Percentiles rank a stretch among this genome's conserved stretches.
Evolutionary conservation across 2,888 invertebrate genomes (phyloP).

Genomic region (Scaptomyza reducta): DNA sequence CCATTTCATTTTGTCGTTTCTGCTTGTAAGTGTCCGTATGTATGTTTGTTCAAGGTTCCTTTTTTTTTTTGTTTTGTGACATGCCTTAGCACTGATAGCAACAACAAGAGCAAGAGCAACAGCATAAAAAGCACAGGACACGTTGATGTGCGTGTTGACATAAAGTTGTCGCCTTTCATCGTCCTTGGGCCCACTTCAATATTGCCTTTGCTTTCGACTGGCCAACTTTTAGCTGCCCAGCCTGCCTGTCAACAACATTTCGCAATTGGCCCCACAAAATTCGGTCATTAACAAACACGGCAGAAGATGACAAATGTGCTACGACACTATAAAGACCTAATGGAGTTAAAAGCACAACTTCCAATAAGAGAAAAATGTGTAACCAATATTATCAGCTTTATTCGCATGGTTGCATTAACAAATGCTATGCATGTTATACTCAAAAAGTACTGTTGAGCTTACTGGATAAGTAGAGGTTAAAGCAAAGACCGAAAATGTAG

Average conservation of each 20-base stretch:
- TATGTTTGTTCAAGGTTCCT: background rate
- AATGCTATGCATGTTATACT: background rate
- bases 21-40: background rate
- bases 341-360: background rate
- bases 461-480: background rate
- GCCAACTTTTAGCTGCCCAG: slow-evolving; percentile 21
- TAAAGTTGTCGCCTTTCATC: slow-evolving; percentile 47
- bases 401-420: background rate
- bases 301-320: background rate
- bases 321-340: background rate
- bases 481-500: background rate
- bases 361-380: background rate
- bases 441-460: background rate
- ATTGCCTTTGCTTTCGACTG: background rate
- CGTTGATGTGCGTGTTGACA: slow-evolving; percentile 59
- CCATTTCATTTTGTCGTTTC: slow-evolving; percentile 26
- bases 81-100: slow-evolving; percentile 35
- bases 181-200: slow-evolving; percentile 17
- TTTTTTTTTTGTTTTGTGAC: slow-evolving; percentile 24
- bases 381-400: background rate
- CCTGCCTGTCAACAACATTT: slow-evolving; percentile 40
- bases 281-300: slow-evolving; percentile 25
- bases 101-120: slow-evolving; percentile 15
- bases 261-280: slow-evolving; percentile 23
- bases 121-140: slow-evolving; percentile 25